Base-by-base conservation (phyloP, 2,797 vertebrate species). In the Emydoidea blandingii region DNA sequence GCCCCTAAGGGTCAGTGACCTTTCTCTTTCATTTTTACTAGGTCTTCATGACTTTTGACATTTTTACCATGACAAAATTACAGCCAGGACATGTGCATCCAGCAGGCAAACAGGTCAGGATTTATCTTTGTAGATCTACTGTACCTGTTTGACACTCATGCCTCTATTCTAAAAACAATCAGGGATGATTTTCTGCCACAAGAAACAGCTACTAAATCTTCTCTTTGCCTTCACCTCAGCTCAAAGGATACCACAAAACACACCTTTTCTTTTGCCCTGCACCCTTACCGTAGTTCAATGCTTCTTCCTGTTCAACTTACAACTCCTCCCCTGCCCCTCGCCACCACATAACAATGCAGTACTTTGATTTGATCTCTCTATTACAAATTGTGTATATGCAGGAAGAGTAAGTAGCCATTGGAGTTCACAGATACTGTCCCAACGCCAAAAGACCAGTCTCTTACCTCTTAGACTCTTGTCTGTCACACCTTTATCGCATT, bases 131-230 rank as follows among this genome's bases (percentile, higher is more conserved):
- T 92, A 93, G 96, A 95, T 87, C 85, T 80, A 52, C 1, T 1
- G 50, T 83, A 82, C 93, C 92, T 95, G 83, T 92, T 96, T 97
- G 96, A 98, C 95, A 97, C 96, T 92, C 91, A 65, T 59, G 87
- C 94, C 90, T 95, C 93, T 74, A 59, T 72, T 94, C 88, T 27
- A 27, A 94, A 97, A 95, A 97, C 93, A 96, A 96, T 96, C 96
- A 96, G 93, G 95, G 92, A 88, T 86, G 89, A 97, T 98, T 98
- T 97, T 97, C 97, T 97, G 96, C 94, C 96, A 96, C 90, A 95
- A 94, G 93, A 89, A 97, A 90, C 84, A 97, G 93, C 88, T 90
- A 59, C 95, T 95, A 95, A 97, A 91, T 86, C 79, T 96, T 90
- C 89, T 86, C 88, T 96, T 88, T 83, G 62, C 93, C 94, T 97